These are phyloP conservation scores for Sebastes vulpes DNA, from an alignment of 2,797 vertebrate genomes.

Conservation along the genomic window DNA sequence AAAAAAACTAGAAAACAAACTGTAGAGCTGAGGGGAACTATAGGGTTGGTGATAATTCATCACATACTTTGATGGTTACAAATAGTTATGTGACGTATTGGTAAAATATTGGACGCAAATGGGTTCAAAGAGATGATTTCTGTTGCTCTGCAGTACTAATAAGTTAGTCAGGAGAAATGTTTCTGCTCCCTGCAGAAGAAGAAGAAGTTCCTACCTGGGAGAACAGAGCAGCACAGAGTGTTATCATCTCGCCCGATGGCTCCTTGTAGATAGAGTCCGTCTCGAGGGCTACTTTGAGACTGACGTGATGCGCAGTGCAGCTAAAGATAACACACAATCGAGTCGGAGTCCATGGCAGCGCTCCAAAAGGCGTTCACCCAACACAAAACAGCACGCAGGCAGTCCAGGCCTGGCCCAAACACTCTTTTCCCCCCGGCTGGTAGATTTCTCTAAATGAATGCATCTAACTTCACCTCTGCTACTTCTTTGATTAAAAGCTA, in stretches of 20 bases:
- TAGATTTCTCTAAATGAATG: background rate
- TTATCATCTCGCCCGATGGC: background rate
- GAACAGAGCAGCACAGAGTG: background rate
- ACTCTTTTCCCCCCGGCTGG: too few species aligned
- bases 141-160: background rate
- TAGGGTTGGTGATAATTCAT: background rate
- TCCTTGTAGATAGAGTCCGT: slow-evolving; percentile 11
- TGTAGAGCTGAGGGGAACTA: background rate
- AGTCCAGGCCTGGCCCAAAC: background rate
- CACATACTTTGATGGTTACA: too few species aligned
- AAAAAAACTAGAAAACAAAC: background rate
- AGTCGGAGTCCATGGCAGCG: background rate
- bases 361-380: background rate
- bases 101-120: fast-evolving
- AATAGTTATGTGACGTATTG: background rate
- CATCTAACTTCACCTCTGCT: background rate
- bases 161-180: background rate
- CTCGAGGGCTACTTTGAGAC: slow-evolving; percentile 1
- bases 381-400: background rate
- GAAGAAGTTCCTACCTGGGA: background rate
- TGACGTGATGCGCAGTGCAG: background rate
- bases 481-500: slow-evolving; percentile 8
- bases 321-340: slow-evolving; percentile 20
- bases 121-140: background rate
- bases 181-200: background rate